Conservation (phyloP, 2,797 vertebrate genomes). For the Remorina albescens region DNA sequence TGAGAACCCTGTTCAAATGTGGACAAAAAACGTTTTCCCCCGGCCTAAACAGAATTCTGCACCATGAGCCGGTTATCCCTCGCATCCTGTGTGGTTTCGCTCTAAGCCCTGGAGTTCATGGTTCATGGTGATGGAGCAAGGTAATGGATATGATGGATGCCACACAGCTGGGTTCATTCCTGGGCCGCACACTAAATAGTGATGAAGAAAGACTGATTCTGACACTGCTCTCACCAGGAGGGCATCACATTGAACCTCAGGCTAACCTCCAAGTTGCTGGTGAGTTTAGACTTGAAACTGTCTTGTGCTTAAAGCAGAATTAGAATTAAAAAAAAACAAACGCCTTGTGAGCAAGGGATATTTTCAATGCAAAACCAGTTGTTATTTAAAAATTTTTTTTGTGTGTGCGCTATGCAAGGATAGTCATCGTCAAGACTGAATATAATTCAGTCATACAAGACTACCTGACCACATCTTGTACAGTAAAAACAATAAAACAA, state of each 20-base stretch:
- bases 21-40: conserved; percentile 3
- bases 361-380: no score
- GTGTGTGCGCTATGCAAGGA: not conserved
- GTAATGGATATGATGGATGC: conserved; percentile 70
- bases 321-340: no score
- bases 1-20: conserved; percentile 24
- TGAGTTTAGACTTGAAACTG: conserved; percentile 6
- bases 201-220: conserved; percentile 42
- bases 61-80: conserved; percentile 17
- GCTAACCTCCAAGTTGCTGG: conserved; percentile 12
- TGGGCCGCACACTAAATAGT: conserved; percentile 48
- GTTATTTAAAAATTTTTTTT: no score
- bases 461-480: not conserved
- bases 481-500: not conserved
- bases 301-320: conserved; percentile 1
- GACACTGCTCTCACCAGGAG: conserved; percentile 33
- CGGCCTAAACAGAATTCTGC: conserved; percentile 1
- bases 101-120: conserved; percentile 42
- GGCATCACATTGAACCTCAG: conserved; percentile 30
- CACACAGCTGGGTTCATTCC: conserved; percentile 56
- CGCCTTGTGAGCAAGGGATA: no score
- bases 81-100: conserved; percentile 43
- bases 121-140: conserved; percentile 53
- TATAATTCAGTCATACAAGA: no score
- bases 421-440: no score